Conservation (phyloP, 2,888 invertebrate species). For the Eupithecia dodoneata region DNA sequence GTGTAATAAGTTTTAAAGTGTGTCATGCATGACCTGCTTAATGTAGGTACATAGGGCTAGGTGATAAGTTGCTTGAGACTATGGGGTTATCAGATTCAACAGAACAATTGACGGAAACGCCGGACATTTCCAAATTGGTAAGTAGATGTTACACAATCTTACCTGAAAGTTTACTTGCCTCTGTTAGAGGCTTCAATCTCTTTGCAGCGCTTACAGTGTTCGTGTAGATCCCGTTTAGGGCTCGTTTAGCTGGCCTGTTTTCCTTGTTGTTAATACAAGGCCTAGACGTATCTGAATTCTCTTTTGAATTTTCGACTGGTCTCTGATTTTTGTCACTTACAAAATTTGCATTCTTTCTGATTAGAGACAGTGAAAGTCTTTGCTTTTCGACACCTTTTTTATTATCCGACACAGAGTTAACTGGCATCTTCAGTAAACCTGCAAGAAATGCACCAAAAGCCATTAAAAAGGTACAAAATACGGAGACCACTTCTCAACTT, state of each 20-base stretch:
- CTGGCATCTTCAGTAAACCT: constrained; percentile 84
- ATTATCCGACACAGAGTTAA: constrained; percentile 75
- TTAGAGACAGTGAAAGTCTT: constrained; percentile 75
- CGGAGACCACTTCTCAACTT: constrained; percentile 61
- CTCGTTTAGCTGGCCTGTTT: constrained; percentile 74
- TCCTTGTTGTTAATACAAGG: constrained; percentile 67
- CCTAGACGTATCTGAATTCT: constrained; percentile 56
- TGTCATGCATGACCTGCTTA: constrained; percentile 13
- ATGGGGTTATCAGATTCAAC: constrained; percentile 24
- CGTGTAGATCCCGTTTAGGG: constrained; percentile 64
- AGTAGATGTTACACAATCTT: constrained; percentile 53
- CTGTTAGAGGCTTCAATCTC: constrained; percentile 70
- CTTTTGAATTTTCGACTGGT: constrained; percentile 57
- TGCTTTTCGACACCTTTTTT: constrained; percentile 76
- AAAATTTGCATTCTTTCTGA: constrained; percentile 75
- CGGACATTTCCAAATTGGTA: constrained; percentile 36
- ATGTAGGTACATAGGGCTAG: background rate
- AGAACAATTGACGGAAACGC: constrained; percentile 25
- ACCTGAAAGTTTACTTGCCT: constrained; percentile 66
- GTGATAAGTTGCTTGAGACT: constrained; percentile 5
- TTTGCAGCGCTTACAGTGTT: constrained; percentile 77
- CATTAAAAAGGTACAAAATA: constrained; percentile 47
- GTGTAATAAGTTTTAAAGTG: background rate
- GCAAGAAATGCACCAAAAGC: constrained; percentile 51
- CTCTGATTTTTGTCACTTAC: constrained; percentile 68